Conservation (phyloP, 2,113 vertebrate species). For the Bubo blakistoni region DNA sequence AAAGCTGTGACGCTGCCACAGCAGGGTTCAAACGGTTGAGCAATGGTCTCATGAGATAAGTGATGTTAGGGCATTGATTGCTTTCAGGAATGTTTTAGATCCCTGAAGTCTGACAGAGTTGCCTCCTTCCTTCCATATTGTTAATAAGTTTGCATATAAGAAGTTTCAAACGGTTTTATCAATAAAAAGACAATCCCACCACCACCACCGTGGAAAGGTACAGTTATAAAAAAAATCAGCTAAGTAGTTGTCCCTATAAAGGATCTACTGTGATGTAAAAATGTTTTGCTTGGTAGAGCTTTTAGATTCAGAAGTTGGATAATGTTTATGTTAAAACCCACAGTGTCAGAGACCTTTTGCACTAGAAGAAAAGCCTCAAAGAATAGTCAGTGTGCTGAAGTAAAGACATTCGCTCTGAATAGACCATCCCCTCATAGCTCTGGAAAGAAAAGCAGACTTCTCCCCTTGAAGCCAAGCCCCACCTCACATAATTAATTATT, state of each 20-base stretch:
- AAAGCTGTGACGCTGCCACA: not conserved
- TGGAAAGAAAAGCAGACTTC: not conserved
- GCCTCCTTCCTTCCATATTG: not conserved
- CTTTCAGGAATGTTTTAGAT: not conserved
- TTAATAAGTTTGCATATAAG: not conserved
- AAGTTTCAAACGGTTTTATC: not conserved
- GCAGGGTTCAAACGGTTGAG: not conserved
- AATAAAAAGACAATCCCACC: not conserved
- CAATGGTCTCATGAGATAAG: not conserved
- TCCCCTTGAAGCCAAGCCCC: not conserved
- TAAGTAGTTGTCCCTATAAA: not conserved
- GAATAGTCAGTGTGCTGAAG: not conserved
- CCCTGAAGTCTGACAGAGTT: not conserved
- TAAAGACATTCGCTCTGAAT: not conserved
- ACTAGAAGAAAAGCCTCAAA: not conserved
- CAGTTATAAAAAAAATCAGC: not conserved
- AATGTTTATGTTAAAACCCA: not conserved
- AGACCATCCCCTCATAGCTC: not conserved
- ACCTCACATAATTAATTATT: not conserved
- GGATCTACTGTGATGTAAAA: not conserved
- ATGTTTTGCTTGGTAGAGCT: not conserved
- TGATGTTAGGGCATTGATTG: not conserved
- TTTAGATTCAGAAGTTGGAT: not conserved
- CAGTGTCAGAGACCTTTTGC: not conserved
- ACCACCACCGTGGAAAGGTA: not conserved